phyloP scores from a whole-genome alignment of 2,888 invertebrate species.

The Flexamia atlantica region DNA sequence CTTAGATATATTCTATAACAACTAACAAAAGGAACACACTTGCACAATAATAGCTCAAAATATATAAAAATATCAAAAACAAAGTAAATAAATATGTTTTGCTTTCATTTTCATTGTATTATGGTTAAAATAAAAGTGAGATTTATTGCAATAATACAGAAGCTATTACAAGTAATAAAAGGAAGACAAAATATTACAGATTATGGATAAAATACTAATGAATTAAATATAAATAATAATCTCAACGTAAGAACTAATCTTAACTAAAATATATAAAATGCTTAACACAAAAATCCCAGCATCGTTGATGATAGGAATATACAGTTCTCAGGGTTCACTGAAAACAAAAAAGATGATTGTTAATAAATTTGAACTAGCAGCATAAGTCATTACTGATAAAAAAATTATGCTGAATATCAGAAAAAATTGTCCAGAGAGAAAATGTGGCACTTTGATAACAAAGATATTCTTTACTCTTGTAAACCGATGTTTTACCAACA shows the following conservation, averaged over 20 bases:
- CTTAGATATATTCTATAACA: neutral
- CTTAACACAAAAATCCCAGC: conserved; percentile 6
- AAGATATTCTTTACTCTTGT: too few relatives aligned
- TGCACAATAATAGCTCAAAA: neutral
- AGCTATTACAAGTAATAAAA: conserved; percentile 4
- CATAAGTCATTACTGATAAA: too few relatives aligned
- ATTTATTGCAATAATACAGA: neutral
- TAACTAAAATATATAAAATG: conserved; percentile 39
- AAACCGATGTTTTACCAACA: too few relatives aligned
- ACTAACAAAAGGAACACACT: conserved; percentile 20
- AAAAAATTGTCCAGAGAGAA: too few relatives aligned
- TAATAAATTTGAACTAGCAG: too few relatives aligned
- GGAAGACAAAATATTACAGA: conserved; percentile 30
- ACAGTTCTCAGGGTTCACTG: conserved; percentile 46
- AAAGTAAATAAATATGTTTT: neutral
- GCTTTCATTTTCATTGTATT: neutral
- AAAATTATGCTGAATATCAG: too few relatives aligned
- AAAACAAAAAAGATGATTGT: conserved; percentile 13
- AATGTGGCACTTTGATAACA: too few relatives aligned
- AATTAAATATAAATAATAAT: conserved; percentile 31
- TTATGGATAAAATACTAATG: conserved; percentile 40
- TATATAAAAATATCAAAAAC: conserved; percentile 4
- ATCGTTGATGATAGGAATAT: neutral
- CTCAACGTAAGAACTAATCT: conserved; percentile 34
- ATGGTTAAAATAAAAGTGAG: neutral